These are phyloP conservation scores for Drosophila bocqueti DNA, from an alignment of 1,140 invertebrate genomes.

Conservation along the genomic window DNA sequence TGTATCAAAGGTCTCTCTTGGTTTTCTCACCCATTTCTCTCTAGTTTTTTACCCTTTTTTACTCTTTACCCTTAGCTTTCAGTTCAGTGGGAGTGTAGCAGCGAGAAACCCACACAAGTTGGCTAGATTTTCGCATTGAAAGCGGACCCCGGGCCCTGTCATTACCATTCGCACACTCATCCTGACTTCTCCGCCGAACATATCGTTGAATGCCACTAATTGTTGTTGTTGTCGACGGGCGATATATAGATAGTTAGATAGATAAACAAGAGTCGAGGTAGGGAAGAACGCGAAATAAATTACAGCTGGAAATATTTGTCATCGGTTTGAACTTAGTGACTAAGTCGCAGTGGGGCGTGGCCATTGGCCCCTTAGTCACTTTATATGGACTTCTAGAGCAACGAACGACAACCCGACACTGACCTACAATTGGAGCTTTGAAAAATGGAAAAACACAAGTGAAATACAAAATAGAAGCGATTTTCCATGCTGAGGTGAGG, in stretches of 20 bases:
- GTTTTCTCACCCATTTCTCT: neutral
- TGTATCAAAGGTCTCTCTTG: neutral
- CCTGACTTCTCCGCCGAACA: conserved; percentile 16
- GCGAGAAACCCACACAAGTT: conserved; percentile 14
- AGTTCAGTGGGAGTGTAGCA: conserved; percentile 10
- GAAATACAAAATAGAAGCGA: neutral
- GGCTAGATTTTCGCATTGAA: conserved; percentile 7
- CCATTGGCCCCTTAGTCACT: conserved; percentile 17
- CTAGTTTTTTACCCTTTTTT: neutral
- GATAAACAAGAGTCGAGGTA: conserved; percentile 38
- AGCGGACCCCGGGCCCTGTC: conserved; percentile 3
- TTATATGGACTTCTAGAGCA: conserved; percentile 1
- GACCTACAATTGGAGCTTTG: conserved; percentile 24
- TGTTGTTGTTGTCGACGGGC: conserved; percentile 57
- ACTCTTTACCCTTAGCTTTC: conserved; percentile 10
- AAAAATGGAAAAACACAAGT: too few relatives aligned
- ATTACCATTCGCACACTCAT: conserved; percentile 34
- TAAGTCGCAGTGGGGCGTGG: neutral
- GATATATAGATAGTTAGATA: conserved; percentile 25
- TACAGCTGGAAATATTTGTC: conserved; percentile 48
- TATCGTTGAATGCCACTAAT: conserved; percentile 58
- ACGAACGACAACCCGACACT: conserved; percentile 10
- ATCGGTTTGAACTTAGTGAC: conserved; percentile 21
- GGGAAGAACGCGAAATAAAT: conserved; percentile 29
- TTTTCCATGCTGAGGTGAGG: neutral